A percentile compares a stretch with the other conserved stretches of the same genome.
These are phyloP conservation scores for Cordilura impudica DNA, from an alignment of 2,888 invertebrate species.

Conservation along the genomic window DNA sequence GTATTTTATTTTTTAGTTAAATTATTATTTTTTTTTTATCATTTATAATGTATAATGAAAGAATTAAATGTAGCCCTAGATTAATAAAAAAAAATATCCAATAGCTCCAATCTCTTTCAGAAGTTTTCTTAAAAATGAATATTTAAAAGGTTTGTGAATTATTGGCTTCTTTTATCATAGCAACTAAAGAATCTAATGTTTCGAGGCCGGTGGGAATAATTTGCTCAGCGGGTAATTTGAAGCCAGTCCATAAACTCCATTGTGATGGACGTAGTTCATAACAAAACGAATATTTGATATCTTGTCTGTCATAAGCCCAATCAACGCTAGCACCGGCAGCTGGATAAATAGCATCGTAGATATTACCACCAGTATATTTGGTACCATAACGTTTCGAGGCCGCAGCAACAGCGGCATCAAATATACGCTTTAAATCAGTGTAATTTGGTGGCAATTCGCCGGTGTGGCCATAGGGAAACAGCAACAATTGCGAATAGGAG, in stretches of 20 bases:
- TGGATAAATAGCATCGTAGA: slow-evolving; percentile 79
- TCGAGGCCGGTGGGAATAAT: slow-evolving; percentile 84
- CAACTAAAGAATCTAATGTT: slow-evolving; percentile 80
- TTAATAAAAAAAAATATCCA: too few species aligned
- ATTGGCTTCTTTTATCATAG: slow-evolving; percentile 79
- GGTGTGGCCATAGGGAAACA: slow-evolving; percentile 86
- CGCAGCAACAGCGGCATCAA: slow-evolving; percentile 70
- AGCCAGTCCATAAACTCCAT: slow-evolving; percentile 80
- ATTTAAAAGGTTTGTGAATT: slow-evolving; percentile 74
- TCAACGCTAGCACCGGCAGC: slow-evolving; percentile 85
- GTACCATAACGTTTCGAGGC: slow-evolving; percentile 81
- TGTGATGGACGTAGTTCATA: slow-evolving; percentile 80
- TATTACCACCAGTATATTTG: too few species aligned
- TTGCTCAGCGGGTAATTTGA: slow-evolving; percentile 82
- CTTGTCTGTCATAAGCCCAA: slow-evolving; percentile 85
- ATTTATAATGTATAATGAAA: too few species aligned
- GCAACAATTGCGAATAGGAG: slow-evolving; percentile 85
- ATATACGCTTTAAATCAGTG: slow-evolving; percentile 78
- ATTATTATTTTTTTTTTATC: too few species aligned
- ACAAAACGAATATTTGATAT: slow-evolving; percentile 69
- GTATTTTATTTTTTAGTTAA: too few species aligned
- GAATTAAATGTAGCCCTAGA: too few species aligned
- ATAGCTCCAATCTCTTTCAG: too few species aligned
- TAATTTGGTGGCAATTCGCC: slow-evolving; percentile 79
- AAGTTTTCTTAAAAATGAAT: too few species aligned